Evolutionary conservation across 2,797 vertebrate species (phyloP).

Genomic region (Pipistrellus kuhlii): DNA sequence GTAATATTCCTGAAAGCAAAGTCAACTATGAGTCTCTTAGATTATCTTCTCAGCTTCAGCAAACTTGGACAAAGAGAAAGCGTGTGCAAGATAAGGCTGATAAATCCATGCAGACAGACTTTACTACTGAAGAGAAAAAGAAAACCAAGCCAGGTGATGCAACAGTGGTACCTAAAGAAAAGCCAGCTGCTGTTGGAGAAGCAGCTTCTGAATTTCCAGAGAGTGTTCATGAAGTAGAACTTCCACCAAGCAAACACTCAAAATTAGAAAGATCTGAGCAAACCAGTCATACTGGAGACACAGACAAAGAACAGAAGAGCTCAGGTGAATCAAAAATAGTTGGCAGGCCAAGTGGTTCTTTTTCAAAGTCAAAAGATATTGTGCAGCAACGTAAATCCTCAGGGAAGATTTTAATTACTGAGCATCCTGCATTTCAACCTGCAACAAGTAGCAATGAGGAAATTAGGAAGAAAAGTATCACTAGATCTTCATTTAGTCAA

Average conservation of each 20-base stretch:
- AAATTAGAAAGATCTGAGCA: conserved; percentile 76
- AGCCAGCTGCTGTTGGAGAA: neutral
- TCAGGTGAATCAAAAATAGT: conserved; percentile 53
- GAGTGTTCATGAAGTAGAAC: conserved; percentile 37
- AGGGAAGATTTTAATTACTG: conserved; percentile 22
- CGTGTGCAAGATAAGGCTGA: conserved; percentile 6
- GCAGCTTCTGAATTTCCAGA: neutral
- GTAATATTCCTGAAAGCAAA: conserved; percentile 67
- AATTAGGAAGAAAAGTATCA: neutral
- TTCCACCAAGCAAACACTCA: neutral
- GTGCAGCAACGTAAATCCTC: neutral
- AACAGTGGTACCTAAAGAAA: conserved; percentile 45
- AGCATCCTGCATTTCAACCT: conserved; percentile 48
- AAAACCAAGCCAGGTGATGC: neutral
- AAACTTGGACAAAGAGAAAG: conserved; percentile 76
- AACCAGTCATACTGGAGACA: conserved; percentile 69
- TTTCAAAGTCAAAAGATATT: conserved; percentile 34
- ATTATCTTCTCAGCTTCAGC: conserved; percentile 78
- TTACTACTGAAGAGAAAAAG: neutral
- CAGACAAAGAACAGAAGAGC: conserved; percentile 73
- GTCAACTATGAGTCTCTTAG: conserved; percentile 31
- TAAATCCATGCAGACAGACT: conserved; percentile 69
- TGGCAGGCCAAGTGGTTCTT: neutral
- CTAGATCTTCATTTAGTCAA: neutral
- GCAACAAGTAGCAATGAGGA: neutral